Evolutionary conservation across 1,140 invertebrate genomes (phyloP).

Genomic region (Agrypnia vestita): DNA sequence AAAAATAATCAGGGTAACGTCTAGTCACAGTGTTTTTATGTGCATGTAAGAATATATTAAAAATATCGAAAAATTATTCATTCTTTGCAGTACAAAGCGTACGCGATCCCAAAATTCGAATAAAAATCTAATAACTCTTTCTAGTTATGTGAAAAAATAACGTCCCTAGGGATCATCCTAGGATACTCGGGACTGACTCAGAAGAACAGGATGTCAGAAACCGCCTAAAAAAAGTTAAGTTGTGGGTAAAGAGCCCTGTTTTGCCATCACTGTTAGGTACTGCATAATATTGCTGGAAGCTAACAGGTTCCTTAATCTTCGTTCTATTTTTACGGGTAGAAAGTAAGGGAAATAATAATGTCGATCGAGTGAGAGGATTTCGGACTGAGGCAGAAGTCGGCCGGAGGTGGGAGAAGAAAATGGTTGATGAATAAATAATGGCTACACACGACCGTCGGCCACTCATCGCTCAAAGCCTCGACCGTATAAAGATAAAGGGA

Average conservation of each 20-base stretch:
- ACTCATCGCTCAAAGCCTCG: slow-evolving; percentile 57
- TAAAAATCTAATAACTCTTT: slow-evolving; percentile 31
- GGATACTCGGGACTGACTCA: background rate
- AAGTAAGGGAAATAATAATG: background rate
- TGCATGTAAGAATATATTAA: too few relatives aligned
- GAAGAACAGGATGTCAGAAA: slow-evolving; percentile 16
- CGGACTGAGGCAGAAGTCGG: background rate
- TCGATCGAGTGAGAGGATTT: background rate
- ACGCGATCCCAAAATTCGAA: slow-evolving; percentile 3
- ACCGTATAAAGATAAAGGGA: slow-evolving; percentile 48
- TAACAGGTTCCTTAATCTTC: too few relatives aligned
- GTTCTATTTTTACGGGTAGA: background rate
- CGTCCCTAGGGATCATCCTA: slow-evolving; percentile 5
- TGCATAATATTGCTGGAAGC: too few relatives aligned
- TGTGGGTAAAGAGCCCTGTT: background rate
- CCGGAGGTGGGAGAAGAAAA: slow-evolving; percentile 25
- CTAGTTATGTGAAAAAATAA: background rate
- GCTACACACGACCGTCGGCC: slow-evolving; percentile 50
- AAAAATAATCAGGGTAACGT: too few relatives aligned
- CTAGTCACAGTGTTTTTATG: too few relatives aligned
- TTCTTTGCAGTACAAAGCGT: background rate
- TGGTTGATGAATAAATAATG: slow-evolving; percentile 59
- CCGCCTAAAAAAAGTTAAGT: slow-evolving; percentile 1
- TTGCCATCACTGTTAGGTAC: too few relatives aligned
- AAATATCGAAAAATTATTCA: background rate